Evolutionary conservation across 2,888 invertebrate genomes (phyloP).

Genomic region (Dendrolimus pini): DNA sequence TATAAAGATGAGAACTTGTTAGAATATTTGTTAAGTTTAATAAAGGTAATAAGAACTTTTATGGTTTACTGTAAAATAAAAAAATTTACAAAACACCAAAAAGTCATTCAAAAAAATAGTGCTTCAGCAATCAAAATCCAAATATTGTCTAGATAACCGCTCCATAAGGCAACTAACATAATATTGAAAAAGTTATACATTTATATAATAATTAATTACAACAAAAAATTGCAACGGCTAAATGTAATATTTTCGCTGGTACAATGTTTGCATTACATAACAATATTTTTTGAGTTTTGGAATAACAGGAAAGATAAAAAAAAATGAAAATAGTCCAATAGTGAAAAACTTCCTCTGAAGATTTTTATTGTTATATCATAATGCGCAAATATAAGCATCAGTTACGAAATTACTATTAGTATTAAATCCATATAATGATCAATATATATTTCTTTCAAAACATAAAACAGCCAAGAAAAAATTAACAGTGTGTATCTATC

Average conservation of each 20-base stretch:
- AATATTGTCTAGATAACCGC: constrained; percentile 29
- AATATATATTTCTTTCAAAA: no score
- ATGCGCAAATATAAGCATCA: no score
- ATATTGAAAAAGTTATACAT: constrained; percentile 9
- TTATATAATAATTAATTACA: constrained; percentile 19
- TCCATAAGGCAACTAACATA: constrained; percentile 21
- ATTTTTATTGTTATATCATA: no score
- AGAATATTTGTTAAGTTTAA: no score
- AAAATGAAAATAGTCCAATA: no score
- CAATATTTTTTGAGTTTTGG: neutral
- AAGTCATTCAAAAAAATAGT: constrained; percentile 28
- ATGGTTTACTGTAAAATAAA: neutral
- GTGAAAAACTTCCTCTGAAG: no score
- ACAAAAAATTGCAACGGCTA: constrained; percentile 40
- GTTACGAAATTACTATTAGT: no score
- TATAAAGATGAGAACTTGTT: no score
- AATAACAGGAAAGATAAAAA: neutral
- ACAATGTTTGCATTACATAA: neutral
- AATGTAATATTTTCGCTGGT: constrained; percentile 10
- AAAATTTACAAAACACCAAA: neutral
- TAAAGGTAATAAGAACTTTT: neutral
- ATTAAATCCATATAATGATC: no score
- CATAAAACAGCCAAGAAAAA: no score
- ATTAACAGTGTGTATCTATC: neutral
- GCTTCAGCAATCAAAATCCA: constrained; percentile 31